These are phyloP conservation scores for Pseudobourletiella spinata DNA, from an alignment of 1,140 invertebrate species.

Conservation along the genomic window DNA sequence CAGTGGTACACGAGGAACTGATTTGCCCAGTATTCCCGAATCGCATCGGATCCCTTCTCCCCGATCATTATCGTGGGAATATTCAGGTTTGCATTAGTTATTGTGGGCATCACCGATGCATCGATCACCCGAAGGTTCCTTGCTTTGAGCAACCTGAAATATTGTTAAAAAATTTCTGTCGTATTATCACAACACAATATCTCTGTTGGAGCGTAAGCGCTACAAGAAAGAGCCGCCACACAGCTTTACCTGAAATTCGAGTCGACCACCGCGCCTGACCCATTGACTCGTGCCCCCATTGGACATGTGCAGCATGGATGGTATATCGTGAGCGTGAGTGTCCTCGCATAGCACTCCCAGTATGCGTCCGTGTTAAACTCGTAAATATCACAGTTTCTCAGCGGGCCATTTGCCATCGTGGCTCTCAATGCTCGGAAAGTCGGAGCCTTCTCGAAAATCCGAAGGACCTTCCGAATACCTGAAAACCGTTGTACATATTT, in stretches of 20 bases:
- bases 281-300: background rate
- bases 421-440: constrained; percentile 19
- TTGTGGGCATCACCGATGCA: constrained; percentile 9
- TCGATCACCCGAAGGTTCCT: constrained; percentile 14
- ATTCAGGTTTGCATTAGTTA: constrained; percentile 17
- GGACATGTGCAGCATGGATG: constrained; percentile 42
- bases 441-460: constrained; percentile 17
- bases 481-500: background rate
- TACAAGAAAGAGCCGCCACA: background rate
- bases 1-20: background rate
- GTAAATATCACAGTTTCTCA: constrained; percentile 66
- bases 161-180: background rate
- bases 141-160: constrained; percentile 1
- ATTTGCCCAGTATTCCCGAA: too few relatives aligned
- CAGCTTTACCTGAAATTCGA: background rate
- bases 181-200: background rate
- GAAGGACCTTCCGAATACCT: constrained; percentile 6
- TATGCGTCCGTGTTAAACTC: constrained; percentile 67
- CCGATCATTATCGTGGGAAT: constrained; percentile 6
- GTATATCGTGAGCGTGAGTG: constrained; percentile 61
- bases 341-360: constrained; percentile 73
- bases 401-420: constrained; percentile 17
- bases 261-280: constrained; percentile 4
- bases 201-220: background rate
- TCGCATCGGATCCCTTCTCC: too few relatives aligned